These are phyloP conservation scores for Sarcophilus harrisii DNA, from an alignment of 2,797 vertebrate species.

Conservation along the genomic window DNA sequence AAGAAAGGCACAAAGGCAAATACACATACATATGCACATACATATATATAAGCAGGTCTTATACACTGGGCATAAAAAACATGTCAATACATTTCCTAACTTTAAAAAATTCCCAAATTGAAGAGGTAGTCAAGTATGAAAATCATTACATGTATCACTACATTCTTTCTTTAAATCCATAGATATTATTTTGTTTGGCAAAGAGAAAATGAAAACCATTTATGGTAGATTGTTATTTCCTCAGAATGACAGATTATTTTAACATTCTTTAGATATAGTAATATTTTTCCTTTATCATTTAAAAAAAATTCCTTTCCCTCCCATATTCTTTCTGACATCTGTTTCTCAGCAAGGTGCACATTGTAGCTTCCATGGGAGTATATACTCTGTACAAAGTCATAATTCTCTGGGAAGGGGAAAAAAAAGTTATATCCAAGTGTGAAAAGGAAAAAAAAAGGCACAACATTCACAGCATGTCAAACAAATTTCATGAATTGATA, in stretches of 20 bases:
- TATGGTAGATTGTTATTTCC: background rate
- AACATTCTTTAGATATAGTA: background rate
- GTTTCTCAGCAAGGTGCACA: constrained; percentile 57
- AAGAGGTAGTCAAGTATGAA: background rate
- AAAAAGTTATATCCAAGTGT: constrained; percentile 50
- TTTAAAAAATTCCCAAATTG: background rate
- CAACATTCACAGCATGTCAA: constrained; percentile 71
- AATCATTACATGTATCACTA: background rate
- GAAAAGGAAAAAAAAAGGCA: constrained; percentile 55
- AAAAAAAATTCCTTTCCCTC: constrained; percentile 9
- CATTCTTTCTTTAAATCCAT: background rate
- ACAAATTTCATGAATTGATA: constrained; percentile 57
- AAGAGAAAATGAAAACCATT: background rate
- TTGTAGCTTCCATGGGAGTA: background rate
- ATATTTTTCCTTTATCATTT: background rate
- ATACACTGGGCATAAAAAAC: background rate
- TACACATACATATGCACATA: too few relatives aligned
- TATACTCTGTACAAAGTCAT: constrained; percentile 47
- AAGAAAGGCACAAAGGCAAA: too few relatives aligned
- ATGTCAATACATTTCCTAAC: background rate
- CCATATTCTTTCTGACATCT: constrained; percentile 30
- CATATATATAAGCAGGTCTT: background rate
- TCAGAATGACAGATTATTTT: background rate
- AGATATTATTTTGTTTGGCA: background rate
- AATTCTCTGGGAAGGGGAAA: background rate